Conservation (phyloP, 2,888 invertebrate species). For the Xanthia togata region DNA sequence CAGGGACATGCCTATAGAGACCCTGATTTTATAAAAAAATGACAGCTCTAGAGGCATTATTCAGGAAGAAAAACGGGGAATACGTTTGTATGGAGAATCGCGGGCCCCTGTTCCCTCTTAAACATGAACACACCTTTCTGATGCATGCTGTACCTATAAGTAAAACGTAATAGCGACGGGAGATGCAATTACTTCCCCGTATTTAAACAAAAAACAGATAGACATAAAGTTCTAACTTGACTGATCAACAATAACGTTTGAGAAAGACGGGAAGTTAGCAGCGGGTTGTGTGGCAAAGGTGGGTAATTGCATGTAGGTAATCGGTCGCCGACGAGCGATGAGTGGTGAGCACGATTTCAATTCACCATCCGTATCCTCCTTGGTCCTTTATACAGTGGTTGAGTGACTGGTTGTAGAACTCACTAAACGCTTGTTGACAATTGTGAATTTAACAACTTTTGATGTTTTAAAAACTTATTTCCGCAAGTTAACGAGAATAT, state of each 20-base stretch:
- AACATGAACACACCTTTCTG: too few species aligned
- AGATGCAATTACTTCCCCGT: neutral
- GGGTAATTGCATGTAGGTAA: constrained; percentile 79
- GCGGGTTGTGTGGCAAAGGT: constrained; percentile 63
- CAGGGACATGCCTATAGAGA: too few species aligned
- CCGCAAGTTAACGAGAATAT: neutral
- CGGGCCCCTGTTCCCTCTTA: too few species aligned
- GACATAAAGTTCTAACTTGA: constrained; percentile 20
- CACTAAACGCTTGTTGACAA: constrained; percentile 11
- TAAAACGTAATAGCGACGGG: too few species aligned
- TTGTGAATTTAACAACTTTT: neutral
- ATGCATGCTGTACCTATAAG: too few species aligned
- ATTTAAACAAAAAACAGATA: constrained; percentile 8
- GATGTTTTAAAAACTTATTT: neutral
- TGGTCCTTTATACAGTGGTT: constrained; percentile 24
- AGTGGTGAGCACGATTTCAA: constrained; percentile 83
- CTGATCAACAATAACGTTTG: constrained; percentile 29
- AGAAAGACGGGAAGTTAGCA: constrained; percentile 32
- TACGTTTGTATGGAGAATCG: too few species aligned
- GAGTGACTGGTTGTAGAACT: neutral
- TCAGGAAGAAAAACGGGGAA: too few species aligned
- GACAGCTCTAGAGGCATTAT: too few species aligned
- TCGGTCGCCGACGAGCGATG: constrained; percentile 71
- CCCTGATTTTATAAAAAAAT: too few species aligned
- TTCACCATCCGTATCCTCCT: constrained; percentile 70